Evolutionary conservation across 2,797 vertebrate species (phyloP).

Genomic region (Sebastes oblongus): DNA sequence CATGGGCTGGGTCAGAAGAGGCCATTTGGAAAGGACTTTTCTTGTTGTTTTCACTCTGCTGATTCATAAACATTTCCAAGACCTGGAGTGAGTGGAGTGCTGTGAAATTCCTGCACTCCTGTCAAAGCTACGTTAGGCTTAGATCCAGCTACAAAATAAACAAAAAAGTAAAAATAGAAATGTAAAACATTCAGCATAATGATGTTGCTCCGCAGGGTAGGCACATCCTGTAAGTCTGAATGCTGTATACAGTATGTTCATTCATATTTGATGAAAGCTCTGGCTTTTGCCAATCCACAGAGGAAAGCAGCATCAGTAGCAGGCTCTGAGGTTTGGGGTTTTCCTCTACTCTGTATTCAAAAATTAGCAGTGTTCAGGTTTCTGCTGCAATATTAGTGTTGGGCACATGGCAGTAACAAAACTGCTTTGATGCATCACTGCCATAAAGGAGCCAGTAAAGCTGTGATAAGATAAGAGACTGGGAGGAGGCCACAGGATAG

Average conservation of each 20-base stretch:
- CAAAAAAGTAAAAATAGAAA: conserved; percentile 26
- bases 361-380: conserved; percentile 18
- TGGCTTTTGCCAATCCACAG: conserved; percentile 52
- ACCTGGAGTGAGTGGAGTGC: background rate
- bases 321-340: conserved; percentile 36
- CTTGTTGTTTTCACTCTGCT: conserved; percentile 33
- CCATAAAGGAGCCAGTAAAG: conserved; percentile 11
- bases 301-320: conserved; percentile 43
- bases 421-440: conserved; percentile 8
- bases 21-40: conserved; percentile 39
- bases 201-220: conserved; percentile 38
- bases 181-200: conserved; percentile 55
- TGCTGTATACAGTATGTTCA: conserved; percentile 49
- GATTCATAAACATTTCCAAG: conserved; percentile 52
- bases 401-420: background rate
- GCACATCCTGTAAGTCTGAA: conserved; percentile 26
- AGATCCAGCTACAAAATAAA: conserved; percentile 6
- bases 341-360: conserved; percentile 28
- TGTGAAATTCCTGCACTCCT: conserved; percentile 9
- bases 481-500: background rate
- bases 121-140: conserved; percentile 5
- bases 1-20: conserved; percentile 57
- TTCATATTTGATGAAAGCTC: conserved; percentile 72
- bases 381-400: conserved; percentile 1
- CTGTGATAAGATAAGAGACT: conserved; percentile 15